Evolutionary conservation across 2,888 invertebrate species (phyloP).

Genomic region (Hanleya hanleyi): DNA sequence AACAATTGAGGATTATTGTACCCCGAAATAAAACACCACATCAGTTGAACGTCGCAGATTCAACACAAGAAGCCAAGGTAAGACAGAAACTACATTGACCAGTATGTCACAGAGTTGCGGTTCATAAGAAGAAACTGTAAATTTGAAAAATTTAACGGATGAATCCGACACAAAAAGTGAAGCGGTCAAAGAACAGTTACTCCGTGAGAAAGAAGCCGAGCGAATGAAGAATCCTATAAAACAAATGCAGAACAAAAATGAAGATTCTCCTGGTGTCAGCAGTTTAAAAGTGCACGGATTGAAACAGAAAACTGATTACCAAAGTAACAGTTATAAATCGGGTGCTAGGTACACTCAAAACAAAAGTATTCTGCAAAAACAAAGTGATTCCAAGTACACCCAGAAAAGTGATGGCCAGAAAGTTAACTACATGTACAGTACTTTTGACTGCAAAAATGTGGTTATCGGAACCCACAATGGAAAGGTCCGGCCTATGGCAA

Average conservation of each 20-base stretch:
- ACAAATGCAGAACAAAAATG: constrained; percentile 7
- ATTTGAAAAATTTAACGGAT: not conserved
- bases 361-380: too few species aligned
- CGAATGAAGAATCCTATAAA: constrained; percentile 5
- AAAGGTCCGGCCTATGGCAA: not conserved
- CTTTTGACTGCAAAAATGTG: not conserved
- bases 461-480: not conserved
- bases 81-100: constrained; percentile 14
- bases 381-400: too few species aligned
- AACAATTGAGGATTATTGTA: constrained; percentile 14
- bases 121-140: not conserved
- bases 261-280: not conserved
- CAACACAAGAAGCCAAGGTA: constrained; percentile 8
- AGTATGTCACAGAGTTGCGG: constrained; percentile 13
- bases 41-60: constrained; percentile 9
- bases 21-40: constrained; percentile 19
- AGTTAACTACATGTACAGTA: not conserved
- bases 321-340: too few species aligned
- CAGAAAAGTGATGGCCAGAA: not conserved
- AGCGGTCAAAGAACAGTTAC: constrained; percentile 5
- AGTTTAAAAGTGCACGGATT: not conserved
- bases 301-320: too few species aligned
- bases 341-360: too few species aligned
- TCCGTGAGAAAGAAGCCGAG: constrained; percentile 16
- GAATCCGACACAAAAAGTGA: not conserved